Percentiles rank a stretch among this genome's conserved stretches.
These are phyloP conservation scores for Ruditapes philippinarum DNA, from an alignment of 1,140 invertebrate genomes.

Conservation along the genomic window DNA sequence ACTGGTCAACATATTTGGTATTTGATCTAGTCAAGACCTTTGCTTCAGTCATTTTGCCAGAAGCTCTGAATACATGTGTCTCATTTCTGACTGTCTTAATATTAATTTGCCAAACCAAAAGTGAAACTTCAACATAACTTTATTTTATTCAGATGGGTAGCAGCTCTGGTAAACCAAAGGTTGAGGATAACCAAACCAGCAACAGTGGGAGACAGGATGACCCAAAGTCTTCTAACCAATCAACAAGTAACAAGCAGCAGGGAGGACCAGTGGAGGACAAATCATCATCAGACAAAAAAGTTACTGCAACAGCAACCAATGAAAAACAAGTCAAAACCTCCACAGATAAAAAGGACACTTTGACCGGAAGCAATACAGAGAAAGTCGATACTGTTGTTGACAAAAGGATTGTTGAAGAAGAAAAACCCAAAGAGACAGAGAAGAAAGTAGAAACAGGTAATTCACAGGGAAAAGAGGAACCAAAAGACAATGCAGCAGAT, in stretches of 20 bases:
- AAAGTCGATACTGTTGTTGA: not conserved
- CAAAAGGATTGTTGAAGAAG: not conserved
- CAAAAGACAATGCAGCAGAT: not conserved
- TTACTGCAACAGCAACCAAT: not conserved
- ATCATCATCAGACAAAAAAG: not conserved
- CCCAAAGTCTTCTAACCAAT: not conserved
- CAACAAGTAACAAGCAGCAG: not conserved
- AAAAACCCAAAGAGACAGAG: not conserved
- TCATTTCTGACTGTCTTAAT: too few relatives aligned
- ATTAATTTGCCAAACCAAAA: too few relatives aligned
- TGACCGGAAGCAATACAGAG: not conserved
- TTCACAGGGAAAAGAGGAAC: not conserved
- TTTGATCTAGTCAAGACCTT: too few relatives aligned
- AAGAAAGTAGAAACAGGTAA: too few relatives aligned
- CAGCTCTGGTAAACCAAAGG: constrained; percentile 3
- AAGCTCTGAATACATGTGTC: too few relatives aligned
- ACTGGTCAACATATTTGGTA: too few relatives aligned
- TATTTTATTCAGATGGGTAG: constrained; percentile 49
- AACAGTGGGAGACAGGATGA: constrained; percentile 29
- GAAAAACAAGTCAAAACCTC: not conserved
- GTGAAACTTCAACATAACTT: too few relatives aligned
- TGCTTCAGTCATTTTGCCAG: too few relatives aligned
- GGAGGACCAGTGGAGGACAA: constrained; percentile 3
- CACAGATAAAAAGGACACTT: not conserved
- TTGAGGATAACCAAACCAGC: constrained; percentile 13